Percentiles rank a stretch among this genome's conserved stretches.
These are phyloP conservation scores for Gadus macrocephalus DNA, from an alignment of 2,113 vertebrate species.

Conservation along the genomic window DNA sequence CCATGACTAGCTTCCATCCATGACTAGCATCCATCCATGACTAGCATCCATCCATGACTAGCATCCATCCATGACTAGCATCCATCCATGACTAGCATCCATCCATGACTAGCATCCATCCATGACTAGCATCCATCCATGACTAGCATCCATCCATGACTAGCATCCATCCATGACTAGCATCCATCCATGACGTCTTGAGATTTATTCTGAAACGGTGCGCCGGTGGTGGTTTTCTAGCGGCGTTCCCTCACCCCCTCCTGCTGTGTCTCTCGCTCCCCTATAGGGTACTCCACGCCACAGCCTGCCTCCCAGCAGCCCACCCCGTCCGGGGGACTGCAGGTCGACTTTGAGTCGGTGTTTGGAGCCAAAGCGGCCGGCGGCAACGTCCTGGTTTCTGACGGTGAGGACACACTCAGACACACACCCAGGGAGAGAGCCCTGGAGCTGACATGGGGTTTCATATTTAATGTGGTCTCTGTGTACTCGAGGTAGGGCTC, in stretches of 20 bases:
- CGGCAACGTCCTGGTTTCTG: slow-evolving; percentile 79
- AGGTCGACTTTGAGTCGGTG: slow-evolving; percentile 97
- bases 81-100: too few relatives aligned
- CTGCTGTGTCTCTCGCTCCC: slow-evolving; percentile 9
- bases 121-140: too few relatives aligned
- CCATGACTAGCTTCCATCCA: too few relatives aligned
- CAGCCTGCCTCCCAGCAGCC: slow-evolving; percentile 82
- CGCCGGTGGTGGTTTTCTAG: not conserved
- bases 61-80: too few relatives aligned
- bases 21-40: too few relatives aligned
- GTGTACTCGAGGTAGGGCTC: not conserved
- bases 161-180: too few relatives aligned
- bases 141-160: too few relatives aligned
- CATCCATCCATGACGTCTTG: not conserved
- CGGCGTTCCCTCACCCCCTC: not conserved
- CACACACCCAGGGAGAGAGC: not conserved
- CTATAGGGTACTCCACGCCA: slow-evolving; percentile 85
- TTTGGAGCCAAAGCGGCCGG: slow-evolving; percentile 89
- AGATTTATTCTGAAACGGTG: not conserved
- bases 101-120: too few relatives aligned
- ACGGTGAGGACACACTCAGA: slow-evolving; percentile 74
- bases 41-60: too few relatives aligned
- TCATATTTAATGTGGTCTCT: not conserved
- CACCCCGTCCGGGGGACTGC: slow-evolving; percentile 77
- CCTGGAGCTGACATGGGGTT: not conserved